These are phyloP conservation scores for Campoplex capitator DNA, from an alignment of 2,888 invertebrate genomes.

Conservation along the genomic window DNA sequence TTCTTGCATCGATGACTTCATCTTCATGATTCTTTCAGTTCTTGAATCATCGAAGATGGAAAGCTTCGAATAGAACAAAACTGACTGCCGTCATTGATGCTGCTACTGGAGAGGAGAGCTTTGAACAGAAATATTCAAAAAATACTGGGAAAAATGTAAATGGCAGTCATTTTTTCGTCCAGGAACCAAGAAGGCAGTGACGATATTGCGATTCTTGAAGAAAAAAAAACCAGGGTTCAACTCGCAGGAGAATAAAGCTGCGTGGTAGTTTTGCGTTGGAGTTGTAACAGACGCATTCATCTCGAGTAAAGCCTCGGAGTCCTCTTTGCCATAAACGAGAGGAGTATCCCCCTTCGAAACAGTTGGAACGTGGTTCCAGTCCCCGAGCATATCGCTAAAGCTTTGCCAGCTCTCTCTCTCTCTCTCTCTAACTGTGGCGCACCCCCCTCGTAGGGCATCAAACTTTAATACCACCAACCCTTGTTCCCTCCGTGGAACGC, in stretches of 20 bases:
- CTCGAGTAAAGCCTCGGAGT: slow-evolving; percentile 56
- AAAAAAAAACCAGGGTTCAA: not conserved
- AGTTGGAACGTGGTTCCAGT: slow-evolving; percentile 29
- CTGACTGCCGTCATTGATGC: not conserved
- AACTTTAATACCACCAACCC: slow-evolving; percentile 68
- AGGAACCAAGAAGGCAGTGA: not conserved
- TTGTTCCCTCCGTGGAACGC: slow-evolving; percentile 49
- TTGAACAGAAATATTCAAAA: not conserved
- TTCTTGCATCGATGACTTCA: not conserved
- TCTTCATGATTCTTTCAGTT: not conserved
- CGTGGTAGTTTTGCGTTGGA: slow-evolving; percentile 13
- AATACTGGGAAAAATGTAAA: not conserved
- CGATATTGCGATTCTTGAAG: slow-evolving; percentile 6
- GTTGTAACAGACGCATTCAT: slow-evolving; percentile 60
- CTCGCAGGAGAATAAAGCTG: not conserved
- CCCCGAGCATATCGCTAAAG: slow-evolving; percentile 36
- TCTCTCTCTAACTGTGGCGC: not conserved
- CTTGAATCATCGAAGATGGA: not conserved
- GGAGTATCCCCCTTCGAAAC: slow-evolving; percentile 43
- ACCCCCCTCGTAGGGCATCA: slow-evolving; percentile 60
- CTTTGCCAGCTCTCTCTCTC: slow-evolving; percentile 1
- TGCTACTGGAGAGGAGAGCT: not conserved
- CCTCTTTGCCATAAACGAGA: slow-evolving; percentile 16
- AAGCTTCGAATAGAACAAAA: not conserved
- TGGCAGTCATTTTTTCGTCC: not conserved